Base-by-base conservation (phyloP, 2,113 vertebrate species). In the Eurystomus gularis region DNA sequence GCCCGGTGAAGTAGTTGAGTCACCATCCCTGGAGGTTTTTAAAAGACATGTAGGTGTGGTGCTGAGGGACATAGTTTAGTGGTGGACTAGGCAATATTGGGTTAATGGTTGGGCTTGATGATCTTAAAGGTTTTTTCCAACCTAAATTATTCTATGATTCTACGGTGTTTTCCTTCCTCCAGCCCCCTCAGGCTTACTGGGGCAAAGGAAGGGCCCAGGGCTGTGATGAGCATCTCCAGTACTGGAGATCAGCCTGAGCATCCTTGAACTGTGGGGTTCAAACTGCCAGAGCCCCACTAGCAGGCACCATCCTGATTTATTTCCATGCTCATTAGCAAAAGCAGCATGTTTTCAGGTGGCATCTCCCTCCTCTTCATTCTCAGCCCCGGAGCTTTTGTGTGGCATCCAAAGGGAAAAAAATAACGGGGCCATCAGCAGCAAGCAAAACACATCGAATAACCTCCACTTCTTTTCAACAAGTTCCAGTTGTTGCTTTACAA, bases 401-500 rank as follows among this genome's bases (percentile, higher is more conserved):
- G 65, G 61, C 65, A 82, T 64, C 33, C 0, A 0, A 87, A 75
- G 52, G 35, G 26, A 18, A 10, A 31, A 77, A 70, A 86, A 31
- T 26, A 61, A 28, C 3, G 3, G 28, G 77, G 58, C 90, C 75
- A 70, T 90, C 37, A 0, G 71, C 83, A 94, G 66, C 7, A 2
- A 95, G 84, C 2, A 19, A 95, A 94, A 96, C 2, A 3, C 79
- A 86, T 88, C 94, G 86, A 85, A 96, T 94, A 94, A 84, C 96
- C 93, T 94, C 85, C 87, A 95, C 94, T 97, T 94, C 93, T 95
- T 94, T 88, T 94, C 97, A 97, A 94, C 5, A 4, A 95, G 94
- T 82, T 94, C 91, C 91, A 95, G 96, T 97, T 97, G 94, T 97
- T 96, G 81, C 96, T 96, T 96, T 92, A 97, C 94, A 98, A 97